Evolutionary conservation across 2,888 invertebrate species (phyloP).

Genomic region (Chalcosyrphus nemorum): DNA sequence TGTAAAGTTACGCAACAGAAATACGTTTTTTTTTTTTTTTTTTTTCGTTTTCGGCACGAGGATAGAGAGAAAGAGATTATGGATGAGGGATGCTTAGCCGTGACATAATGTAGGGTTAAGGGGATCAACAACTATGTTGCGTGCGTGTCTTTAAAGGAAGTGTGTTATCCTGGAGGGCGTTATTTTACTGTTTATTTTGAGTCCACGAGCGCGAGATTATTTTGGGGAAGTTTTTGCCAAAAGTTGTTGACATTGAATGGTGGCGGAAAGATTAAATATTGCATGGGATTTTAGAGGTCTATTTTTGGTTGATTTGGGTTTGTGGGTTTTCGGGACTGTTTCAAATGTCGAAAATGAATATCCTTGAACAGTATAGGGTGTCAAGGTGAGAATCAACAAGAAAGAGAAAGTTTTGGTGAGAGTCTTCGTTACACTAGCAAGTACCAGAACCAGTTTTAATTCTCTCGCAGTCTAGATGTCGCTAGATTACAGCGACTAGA

Average conservation of each 20-base stretch:
- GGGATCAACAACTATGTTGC: not conserved
- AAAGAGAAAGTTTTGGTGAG: too few relatives aligned
- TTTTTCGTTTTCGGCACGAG: constrained; percentile 7
- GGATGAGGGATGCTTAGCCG: constrained; percentile 26
- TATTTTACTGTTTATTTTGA: constrained; percentile 13
- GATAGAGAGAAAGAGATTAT: not conserved
- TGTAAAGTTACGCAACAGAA: not conserved
- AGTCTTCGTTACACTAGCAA: too few relatives aligned
- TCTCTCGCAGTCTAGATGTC: too few relatives aligned
- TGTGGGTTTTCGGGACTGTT: too few relatives aligned
- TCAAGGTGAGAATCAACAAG: too few relatives aligned
- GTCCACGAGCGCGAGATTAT: not conserved
- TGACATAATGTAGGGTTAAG: constrained; percentile 33
- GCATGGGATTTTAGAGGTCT: not conserved
- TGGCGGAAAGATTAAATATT: not conserved
- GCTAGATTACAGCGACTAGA: too few relatives aligned
- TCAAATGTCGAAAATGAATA: too few relatives aligned
- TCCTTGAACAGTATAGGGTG: too few relatives aligned
- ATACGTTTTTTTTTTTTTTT: constrained; percentile 1
- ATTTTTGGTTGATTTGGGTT: not conserved
- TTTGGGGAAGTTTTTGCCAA: not conserved
- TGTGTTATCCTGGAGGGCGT: not conserved
- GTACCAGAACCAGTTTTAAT: too few relatives aligned
- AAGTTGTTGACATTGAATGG: not conserved
- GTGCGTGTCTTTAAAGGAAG: not conserved